Conservation (phyloP, 1,140 invertebrate species). For the Leguminivora glycinivorella region DNA sequence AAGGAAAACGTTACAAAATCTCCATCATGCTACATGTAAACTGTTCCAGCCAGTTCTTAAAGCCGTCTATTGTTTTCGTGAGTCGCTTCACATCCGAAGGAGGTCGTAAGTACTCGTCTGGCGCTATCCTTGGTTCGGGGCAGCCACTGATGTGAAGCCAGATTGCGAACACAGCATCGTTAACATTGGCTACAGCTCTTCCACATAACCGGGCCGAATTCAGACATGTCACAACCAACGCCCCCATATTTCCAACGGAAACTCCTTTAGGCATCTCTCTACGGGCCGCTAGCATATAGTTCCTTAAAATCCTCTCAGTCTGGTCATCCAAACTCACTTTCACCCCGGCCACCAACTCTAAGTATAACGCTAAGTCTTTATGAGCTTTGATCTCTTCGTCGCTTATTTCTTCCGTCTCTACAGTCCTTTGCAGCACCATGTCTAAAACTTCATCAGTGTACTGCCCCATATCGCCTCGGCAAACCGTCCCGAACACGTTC, state of each 20-base stretch:
- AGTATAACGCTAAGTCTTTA: slow-evolving; percentile 51
- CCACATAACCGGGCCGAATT: slow-evolving; percentile 63
- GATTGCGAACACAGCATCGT: slow-evolving; percentile 68
- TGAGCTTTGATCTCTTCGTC: slow-evolving; percentile 51
- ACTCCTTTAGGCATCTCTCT: slow-evolving; percentile 54
- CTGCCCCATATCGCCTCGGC: slow-evolving; percentile 58
- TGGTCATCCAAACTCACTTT: slow-evolving; percentile 47
- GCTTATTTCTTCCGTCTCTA: slow-evolving; percentile 39
- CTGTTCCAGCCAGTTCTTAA: slow-evolving; percentile 62
- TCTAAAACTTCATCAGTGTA: slow-evolving; percentile 56
- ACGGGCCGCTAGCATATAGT: slow-evolving; percentile 64
- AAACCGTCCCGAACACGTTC: slow-evolving; percentile 61
- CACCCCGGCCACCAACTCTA: slow-evolving; percentile 58
- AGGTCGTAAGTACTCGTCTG: slow-evolving; percentile 60
- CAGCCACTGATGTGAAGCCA: slow-evolving; percentile 65
- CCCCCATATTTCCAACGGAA: slow-evolving; percentile 51
- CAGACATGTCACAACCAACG: slow-evolving; percentile 50
- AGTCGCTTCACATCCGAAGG: slow-evolving; percentile 56
- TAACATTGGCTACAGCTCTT: slow-evolving; percentile 48
- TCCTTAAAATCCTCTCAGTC: slow-evolving; percentile 53
- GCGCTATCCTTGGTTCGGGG: slow-evolving; percentile 60
- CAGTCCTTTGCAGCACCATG: slow-evolving; percentile 48
- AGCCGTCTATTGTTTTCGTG: slow-evolving; percentile 50
- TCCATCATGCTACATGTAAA: slow-evolving; percentile 47
- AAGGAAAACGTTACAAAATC: slow-evolving; percentile 12